These are phyloP conservation scores for Colostygia pectinataria DNA, from an alignment of 2,888 invertebrate genomes.

Conservation along the genomic window DNA sequence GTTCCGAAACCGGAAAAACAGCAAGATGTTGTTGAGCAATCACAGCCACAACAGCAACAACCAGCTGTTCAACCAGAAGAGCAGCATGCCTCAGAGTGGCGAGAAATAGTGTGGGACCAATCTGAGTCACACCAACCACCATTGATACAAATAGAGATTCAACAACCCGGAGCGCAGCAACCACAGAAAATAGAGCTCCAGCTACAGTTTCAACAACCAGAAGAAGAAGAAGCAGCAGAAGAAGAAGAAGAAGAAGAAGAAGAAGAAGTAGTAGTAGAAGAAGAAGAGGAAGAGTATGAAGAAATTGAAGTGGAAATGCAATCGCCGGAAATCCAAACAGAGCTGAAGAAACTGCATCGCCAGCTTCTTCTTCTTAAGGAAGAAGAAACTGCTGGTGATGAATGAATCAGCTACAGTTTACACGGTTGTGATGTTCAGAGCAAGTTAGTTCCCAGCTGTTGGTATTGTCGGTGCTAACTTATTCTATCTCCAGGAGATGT, in stretches of 20 bases:
- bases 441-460: background rate
- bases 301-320: background rate
- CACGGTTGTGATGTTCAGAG: background rate
- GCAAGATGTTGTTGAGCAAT: background rate
- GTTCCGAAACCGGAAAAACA: background rate
- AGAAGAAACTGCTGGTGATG: background rate
- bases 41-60: background rate
- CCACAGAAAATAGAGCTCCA: no score
- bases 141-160: background rate
- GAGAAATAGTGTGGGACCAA: background rate
- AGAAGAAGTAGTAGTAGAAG: background rate
- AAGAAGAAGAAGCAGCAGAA: background rate
- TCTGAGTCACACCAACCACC: background rate
- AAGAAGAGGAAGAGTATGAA: background rate
- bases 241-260: background rate
- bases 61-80: background rate
- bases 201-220: background rate
- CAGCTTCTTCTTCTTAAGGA: slow-evolving; percentile 3
- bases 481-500: no score
- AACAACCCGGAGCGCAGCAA: background rate
- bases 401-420: background rate
- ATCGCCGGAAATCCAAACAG: slow-evolving; percentile 7
- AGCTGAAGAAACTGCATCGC: slow-evolving; percentile 2
- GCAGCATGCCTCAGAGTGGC: background rate
- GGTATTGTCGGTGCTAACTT: background rate